These are phyloP conservation scores for Hypselothyrea guttata DNA, from an alignment of 2,888 invertebrate genomes.

Conservation along the genomic window DNA sequence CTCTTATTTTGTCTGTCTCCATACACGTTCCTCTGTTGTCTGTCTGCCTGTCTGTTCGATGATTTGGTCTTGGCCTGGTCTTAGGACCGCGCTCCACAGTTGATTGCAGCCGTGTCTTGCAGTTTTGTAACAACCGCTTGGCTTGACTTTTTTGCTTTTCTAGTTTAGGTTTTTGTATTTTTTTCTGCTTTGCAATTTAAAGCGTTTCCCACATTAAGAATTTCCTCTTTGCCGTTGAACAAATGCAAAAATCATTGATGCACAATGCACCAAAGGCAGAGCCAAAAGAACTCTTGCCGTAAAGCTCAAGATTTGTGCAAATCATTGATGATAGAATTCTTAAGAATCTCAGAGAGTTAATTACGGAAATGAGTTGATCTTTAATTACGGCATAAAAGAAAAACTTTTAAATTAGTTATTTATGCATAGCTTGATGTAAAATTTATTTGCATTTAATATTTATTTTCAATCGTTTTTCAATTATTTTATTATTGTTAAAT, in stretches of 20 bases:
- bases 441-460: no score
- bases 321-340: slow-evolving; percentile 23
- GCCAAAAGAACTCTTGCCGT: slow-evolving; percentile 23
- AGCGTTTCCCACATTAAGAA: slow-evolving; percentile 64
- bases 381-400: no score
- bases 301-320: slow-evolving; percentile 30
- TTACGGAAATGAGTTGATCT: slow-evolving; percentile 6
- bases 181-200: slow-evolving; percentile 15
- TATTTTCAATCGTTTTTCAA: no score
- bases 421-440: no score
- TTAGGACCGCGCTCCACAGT: slow-evolving; percentile 33
- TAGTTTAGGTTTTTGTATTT: slow-evolving; percentile 5
- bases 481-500: no score
- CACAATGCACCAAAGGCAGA: slow-evolving; percentile 19
- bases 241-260: slow-evolving; percentile 57
- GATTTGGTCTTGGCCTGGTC: slow-evolving; percentile 27
- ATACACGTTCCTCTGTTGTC: slow-evolving; percentile 3
- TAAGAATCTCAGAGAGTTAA: slow-evolving; percentile 22
- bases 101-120: slow-evolving; percentile 45
- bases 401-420: no score
- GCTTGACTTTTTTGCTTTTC: slow-evolving; percentile 18
- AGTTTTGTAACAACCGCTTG: slow-evolving; percentile 39
- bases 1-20: not conserved
- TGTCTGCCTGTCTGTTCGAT: slow-evolving; percentile 4
- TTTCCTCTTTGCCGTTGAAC: slow-evolving; percentile 23